Evolutionary conservation across 2,797 vertebrate genomes (phyloP).

Genomic region (Malacoctenus gilli): DNA sequence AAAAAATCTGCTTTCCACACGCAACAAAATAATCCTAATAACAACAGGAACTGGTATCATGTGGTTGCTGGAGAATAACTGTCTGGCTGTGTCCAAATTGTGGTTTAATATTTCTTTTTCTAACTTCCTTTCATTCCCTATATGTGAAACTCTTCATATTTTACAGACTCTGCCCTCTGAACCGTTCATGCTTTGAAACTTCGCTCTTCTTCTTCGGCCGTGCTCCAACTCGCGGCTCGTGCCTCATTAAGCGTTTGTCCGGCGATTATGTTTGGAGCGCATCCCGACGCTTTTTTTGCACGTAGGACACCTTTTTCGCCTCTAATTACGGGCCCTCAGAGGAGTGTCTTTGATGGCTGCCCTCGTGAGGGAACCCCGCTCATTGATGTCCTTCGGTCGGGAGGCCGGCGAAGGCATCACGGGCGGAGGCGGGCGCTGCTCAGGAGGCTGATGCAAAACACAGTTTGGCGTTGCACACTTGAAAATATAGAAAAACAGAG

Average conservation of each 20-base stretch:
- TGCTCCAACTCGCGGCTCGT: conserved; percentile 34
- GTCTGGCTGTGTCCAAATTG: too few species aligned
- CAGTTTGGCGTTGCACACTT: neutral
- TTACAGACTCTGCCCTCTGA: too few species aligned
- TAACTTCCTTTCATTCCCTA: too few species aligned
- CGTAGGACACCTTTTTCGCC: conserved; percentile 28
- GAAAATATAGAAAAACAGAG: conserved; percentile 13
- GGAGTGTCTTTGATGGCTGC: conserved; percentile 13
- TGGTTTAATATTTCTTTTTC: too few species aligned
- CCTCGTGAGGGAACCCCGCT: conserved; percentile 28
- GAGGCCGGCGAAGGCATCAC: conserved; percentile 33
- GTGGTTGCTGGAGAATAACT: too few species aligned
- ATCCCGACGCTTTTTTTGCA: conserved; percentile 30
- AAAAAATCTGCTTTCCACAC: too few species aligned
- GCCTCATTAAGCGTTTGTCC: conserved; percentile 36
- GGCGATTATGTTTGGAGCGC: conserved; percentile 53
- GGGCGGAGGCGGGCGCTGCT: conserved; percentile 25
- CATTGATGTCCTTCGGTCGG: conserved; percentile 32
- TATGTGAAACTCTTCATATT: too few species aligned
- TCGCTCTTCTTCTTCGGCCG: conserved; percentile 47
- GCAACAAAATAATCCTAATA: too few species aligned
- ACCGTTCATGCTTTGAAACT: conserved; percentile 2
- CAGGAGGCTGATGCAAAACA: conserved; percentile 7
- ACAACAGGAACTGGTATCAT: too few species aligned
- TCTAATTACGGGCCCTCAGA: conserved; percentile 58